Evolutionary conservation across 2,888 invertebrate species (phyloP).

Genomic region (Lasioglossum calceatum): DNA sequence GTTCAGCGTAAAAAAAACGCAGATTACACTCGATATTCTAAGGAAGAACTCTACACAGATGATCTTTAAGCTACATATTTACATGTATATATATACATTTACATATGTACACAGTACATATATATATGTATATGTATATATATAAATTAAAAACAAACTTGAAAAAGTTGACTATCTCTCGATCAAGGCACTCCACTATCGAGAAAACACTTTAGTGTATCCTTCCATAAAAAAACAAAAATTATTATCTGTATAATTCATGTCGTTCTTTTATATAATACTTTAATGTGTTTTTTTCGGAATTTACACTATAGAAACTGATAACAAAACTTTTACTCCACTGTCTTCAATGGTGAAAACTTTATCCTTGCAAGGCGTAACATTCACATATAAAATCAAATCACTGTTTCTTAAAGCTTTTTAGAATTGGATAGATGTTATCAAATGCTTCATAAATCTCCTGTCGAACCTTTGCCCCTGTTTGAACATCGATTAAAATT

Average conservation of each 20-base stretch:
- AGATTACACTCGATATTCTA: neutral
- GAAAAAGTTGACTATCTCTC: conserved; percentile 35
- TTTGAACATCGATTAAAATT: conserved; percentile 14
- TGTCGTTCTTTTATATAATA: neutral
- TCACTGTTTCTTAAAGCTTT: conserved; percentile 95
- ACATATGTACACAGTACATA: too few relatives aligned
- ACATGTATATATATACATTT: too few relatives aligned
- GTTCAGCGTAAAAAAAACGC: conserved; percentile 4
- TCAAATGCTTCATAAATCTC: conserved; percentile 98
- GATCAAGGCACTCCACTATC: conserved; percentile 52
- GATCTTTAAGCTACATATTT: conserved; percentile 28
- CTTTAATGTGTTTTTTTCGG: conserved; percentile 5
- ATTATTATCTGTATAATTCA: conserved; percentile 10
- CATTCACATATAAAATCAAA: conserved; percentile 35
- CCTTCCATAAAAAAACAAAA: neutral
- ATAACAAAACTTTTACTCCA: neutral
- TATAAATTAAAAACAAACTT: conserved; percentile 25
- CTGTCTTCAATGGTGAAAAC: neutral
- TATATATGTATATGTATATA: conserved; percentile 1
- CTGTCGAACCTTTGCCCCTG: conserved; percentile 95
- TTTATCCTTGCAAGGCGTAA: conserved; percentile 8
- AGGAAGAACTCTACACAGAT: conserved; percentile 20
- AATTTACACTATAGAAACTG: conserved; percentile 6
- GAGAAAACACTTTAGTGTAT: conserved; percentile 41
- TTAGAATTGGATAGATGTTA: conserved; percentile 97